These are phyloP conservation scores for Epinotia ramella DNA, from an alignment of 2,888 invertebrate genomes.

Conservation along the genomic window DNA sequence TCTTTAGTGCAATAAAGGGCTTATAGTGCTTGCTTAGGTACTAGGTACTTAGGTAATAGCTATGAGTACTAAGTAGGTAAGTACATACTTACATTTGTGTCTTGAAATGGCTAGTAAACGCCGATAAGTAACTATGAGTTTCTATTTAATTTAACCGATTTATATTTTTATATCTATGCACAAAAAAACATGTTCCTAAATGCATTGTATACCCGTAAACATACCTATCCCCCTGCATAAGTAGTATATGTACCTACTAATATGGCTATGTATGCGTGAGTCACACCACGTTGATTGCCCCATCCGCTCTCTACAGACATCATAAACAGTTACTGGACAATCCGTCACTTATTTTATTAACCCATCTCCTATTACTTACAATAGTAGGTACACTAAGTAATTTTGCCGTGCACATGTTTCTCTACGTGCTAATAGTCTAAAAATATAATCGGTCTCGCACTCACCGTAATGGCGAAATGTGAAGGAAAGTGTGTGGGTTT, in stretches of 20 bases:
- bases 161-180: too few relatives aligned
- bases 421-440: slow-evolving; percentile 13
- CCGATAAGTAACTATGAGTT: too few relatives aligned
- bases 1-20: not conserved
- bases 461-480: slow-evolving; percentile 16
- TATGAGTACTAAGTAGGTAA: too few relatives aligned
- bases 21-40: not conserved
- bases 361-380: slow-evolving; percentile 25
- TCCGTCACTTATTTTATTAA: slow-evolving; percentile 34
- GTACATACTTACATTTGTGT: too few relatives aligned
- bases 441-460: slow-evolving; percentile 10
- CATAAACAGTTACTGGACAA: slow-evolving; percentile 68
- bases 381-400: not conserved
- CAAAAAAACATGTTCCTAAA: not conserved
- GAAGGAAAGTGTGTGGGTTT: slow-evolving; percentile 17
- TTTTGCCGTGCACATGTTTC: slow-evolving; percentile 7
- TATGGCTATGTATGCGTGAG: slow-evolving; percentile 66
- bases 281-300: slow-evolving; percentile 77
- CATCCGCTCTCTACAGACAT: slow-evolving; percentile 77
- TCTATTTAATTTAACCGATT: too few relatives aligned
- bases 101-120: too few relatives aligned
- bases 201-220: not conserved
- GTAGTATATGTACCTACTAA: not conserved
- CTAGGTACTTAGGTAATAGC: too few relatives aligned
- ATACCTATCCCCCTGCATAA: not conserved